Evolutionary conservation across 2,113 vertebrate genomes (phyloP).

Genomic region (Toxotes jaculatrix): DNA sequence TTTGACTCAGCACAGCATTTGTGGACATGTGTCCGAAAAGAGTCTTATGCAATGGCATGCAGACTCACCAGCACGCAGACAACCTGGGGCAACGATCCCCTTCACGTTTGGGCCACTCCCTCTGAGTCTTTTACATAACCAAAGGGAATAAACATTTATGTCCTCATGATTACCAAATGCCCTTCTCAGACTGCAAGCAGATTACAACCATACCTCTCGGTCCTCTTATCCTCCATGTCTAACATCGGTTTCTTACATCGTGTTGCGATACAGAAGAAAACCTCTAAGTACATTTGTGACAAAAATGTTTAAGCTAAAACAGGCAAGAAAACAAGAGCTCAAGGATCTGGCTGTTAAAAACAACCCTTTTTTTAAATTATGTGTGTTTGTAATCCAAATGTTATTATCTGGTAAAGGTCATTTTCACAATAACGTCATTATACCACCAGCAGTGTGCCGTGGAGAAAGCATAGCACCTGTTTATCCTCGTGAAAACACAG

Average conservation of each 20-base stretch:
- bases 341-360: neutral
- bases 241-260: neutral
- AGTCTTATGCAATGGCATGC: constrained; percentile 68
- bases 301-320: neutral
- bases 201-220: constrained; percentile 22
- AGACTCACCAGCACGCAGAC: constrained; percentile 43
- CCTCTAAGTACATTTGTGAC: neutral
- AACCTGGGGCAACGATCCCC: constrained; percentile 59
- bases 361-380: neutral
- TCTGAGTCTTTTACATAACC: constrained; percentile 73
- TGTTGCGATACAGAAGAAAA: neutral
- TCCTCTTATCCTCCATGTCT: neutral
- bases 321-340: neutral
- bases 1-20: constrained; percentile 38
- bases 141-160: constrained; percentile 44
- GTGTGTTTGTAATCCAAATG: neutral
- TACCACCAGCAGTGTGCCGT: neutral
- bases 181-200: constrained; percentile 39
- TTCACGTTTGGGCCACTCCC: constrained; percentile 55
- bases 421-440: neutral
- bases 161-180: constrained; percentile 48
- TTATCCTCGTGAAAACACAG: constrained; percentile 40
- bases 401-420: neutral
- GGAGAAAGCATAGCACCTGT: constrained; percentile 36
- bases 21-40: constrained; percentile 61